Base-by-base conservation (phyloP, 1,140 invertebrate genomes). In the Megathymus violae region DNA sequence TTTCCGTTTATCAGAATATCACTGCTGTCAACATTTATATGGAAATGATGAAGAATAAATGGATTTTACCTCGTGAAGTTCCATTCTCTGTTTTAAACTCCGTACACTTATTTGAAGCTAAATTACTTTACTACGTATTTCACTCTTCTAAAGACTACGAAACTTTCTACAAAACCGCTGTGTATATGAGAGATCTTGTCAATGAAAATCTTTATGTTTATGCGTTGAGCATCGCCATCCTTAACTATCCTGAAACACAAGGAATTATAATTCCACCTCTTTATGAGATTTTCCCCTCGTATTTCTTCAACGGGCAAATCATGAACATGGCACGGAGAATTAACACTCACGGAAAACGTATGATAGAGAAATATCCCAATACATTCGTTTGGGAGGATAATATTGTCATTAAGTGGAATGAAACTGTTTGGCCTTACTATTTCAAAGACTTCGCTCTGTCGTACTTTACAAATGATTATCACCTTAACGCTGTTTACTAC, bases 381-480 rank as follows among this genome's bases (percentile, higher is more conserved):
- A 83, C 81, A 14, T 83, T 72, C 36, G 38, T 81, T 19, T 81
- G 73, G 69, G 82, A 89, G 9, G 70, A 89, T 5, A 82, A 82
- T 56, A 80, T 91, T 22, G 82, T 89, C 1, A 92, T 94, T 56
- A 79, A 75, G 36, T 89, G 88, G 54, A 94, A 94, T 71, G 92
- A 93, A 64, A 93, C 93, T n/a, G 80, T 92, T 0, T 92, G 91
- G 85, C 86, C 92, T 9, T 74, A 93, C 19, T 77, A 88, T 25
- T 62, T 80, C 9, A 91, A 91, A 3, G 84, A 92, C 16, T 91
- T 93, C 58, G 85, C 93, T 48, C 46, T 97, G 13, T 89, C 92
- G 14, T 96, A 97, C 80, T 96, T 94, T 91, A 94, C 94, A 0
- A 94, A 97, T 64, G 96, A 96, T 81, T 88, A 94, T 52, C 93